Base-by-base conservation (phyloP, 37 sponge, comb jelly and placozoan species). In the Chondrosia reniformis region DNA sequence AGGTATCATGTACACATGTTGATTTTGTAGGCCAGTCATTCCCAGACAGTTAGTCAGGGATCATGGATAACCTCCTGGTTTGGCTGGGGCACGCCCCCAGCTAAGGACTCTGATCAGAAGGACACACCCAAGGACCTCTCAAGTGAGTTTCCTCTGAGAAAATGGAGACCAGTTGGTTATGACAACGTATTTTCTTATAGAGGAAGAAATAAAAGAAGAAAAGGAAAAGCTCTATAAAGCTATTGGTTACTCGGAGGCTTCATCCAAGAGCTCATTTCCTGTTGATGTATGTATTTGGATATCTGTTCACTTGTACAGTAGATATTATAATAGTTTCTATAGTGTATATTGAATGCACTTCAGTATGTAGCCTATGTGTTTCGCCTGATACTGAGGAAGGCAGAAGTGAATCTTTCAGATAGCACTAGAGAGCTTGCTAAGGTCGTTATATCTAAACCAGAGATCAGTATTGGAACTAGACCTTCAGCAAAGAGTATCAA, bases 171-270 rank as follows among this genome's bases (percentile, higher is more conserved):
- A n/a, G n/a, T n/a, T n/a, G n/a, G n/a, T n/a, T n/a, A n/a, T n/a
- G n/a, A n/a, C n/a, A n/a, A n/a, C n/a, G n/a, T 82, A 55, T 37
- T 73, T 32, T 34, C 22, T 64, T 63, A 17, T 66, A 87, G 92
- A 83, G 36, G 63, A 77, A 19, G 84, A 76, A 37, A 10, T 91
- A 15, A 75, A 76, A 40, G 74, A 56, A 31, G 92, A 91, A 73
- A 91, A 80, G 66, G 64, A 83, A 54, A 87, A 87, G 65, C 45
- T 91, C 36, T 91, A 87, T 45, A 65, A 87, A 33, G 80, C 92
- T 40, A 80, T 91, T 55, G 92, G 88, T 39, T 91, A 91, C 63
- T 74, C 75, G 15, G 72, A 69, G 42, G 72, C 36, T 40, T 36
- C 41, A 36, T 19, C 17, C 22, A 40, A 41, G 72, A 39, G 36